These are phyloP conservation scores for Microtus richardsoni DNA, from an alignment of 2,113 vertebrate species.

Conservation along the genomic window DNA sequence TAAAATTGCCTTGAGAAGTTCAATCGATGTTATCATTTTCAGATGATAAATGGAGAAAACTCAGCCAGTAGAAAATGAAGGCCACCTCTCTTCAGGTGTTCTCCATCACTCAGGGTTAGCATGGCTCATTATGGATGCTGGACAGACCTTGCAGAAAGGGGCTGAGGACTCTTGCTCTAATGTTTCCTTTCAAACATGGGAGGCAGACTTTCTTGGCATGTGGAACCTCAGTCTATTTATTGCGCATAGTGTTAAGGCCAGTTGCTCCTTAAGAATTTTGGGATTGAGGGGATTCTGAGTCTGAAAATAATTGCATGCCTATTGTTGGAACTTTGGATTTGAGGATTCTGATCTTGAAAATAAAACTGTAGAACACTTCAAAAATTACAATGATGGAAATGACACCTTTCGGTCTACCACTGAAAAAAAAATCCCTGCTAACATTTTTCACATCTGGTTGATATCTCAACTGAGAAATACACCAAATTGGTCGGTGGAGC, in stretches of 20 bases:
- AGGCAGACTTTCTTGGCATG: constrained; percentile 26
- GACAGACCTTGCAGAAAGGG: not conserved
- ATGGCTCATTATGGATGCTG: not conserved
- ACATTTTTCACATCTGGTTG: not conserved
- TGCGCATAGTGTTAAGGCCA: not conserved
- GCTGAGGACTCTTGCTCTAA: not conserved
- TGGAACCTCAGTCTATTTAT: not conserved
- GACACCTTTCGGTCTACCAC: not conserved
- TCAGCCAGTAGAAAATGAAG: not conserved
- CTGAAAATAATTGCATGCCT: not conserved
- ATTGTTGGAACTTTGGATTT: constrained; percentile 46
- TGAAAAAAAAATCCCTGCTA: not conserved
- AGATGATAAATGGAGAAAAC: constrained; percentile 23
- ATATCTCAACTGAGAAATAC: not conserved
- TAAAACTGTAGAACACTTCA: not conserved
- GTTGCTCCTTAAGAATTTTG: constrained; percentile 26
- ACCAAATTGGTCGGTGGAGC: not conserved
- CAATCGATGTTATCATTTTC: constrained; percentile 27
- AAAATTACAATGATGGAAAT: not conserved
- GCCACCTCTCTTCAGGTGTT: not conserved
- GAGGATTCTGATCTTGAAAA: not conserved
- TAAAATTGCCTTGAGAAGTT: constrained; percentile 36
- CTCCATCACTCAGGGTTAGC: not conserved
- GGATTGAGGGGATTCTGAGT: not conserved
- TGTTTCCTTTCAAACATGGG: constrained; percentile 2